phyloP scores from a whole-genome alignment of 2,888 invertebrate species.

The Acleris emargana region DNA sequence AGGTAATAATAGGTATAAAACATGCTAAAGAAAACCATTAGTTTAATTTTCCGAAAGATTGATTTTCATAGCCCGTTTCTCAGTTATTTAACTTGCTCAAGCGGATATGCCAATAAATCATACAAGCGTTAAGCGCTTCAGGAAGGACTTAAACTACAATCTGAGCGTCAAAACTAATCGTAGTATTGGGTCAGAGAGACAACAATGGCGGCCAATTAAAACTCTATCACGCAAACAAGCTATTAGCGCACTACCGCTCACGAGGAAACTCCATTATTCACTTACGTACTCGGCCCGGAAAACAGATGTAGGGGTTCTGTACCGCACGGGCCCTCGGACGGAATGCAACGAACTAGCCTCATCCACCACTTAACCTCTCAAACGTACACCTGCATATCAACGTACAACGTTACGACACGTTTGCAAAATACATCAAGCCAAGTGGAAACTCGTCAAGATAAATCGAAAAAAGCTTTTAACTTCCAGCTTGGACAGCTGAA shows the following conservation, averaged over 20 bases:
- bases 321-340: constrained; percentile 5
- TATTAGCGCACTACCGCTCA: constrained; percentile 43
- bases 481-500: not conserved
- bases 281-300: constrained; percentile 30
- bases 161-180: constrained; percentile 42
- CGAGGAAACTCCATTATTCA: constrained; percentile 36
- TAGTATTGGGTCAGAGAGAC: constrained; percentile 46
- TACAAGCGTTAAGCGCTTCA: constrained; percentile 5
- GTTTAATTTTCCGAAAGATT: not conserved
- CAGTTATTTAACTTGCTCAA: not conserved
- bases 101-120: constrained; percentile 7
- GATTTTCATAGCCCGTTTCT: not conserved
- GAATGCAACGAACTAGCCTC: constrained; percentile 26
- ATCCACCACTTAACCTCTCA: constrained; percentile 6
- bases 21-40: not conserved
- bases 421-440: not conserved
- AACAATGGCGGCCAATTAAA: constrained; percentile 59
- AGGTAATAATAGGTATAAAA: not conserved
- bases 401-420: not conserved
- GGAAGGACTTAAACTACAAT: constrained; percentile 24
- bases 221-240: constrained; percentile 55
- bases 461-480: not conserved
- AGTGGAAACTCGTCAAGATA: not conserved
- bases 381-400: constrained; percentile 13
- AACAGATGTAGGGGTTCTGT: constrained; percentile 27